A percentile compares a stretch with the other conserved stretches of the same genome.
phyloP scores from a whole-genome alignment of 2,888 invertebrate species.

The Drosophila macrospina region DNA sequence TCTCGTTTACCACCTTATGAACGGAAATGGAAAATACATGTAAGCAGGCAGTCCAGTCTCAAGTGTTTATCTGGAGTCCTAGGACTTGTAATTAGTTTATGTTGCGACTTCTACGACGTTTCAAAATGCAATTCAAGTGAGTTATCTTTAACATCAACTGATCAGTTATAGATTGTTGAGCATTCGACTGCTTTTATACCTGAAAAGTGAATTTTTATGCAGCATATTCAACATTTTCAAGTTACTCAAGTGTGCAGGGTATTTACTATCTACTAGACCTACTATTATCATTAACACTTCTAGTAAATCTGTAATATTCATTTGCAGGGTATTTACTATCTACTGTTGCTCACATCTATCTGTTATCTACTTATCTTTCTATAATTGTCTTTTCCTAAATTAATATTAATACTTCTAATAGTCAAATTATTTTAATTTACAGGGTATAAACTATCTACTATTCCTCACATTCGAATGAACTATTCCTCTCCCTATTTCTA shows the following conservation, averaged over 20 bases:
- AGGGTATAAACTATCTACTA: too few species aligned
- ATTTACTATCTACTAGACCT: too few species aligned
- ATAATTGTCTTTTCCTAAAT: too few species aligned
- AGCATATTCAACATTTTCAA: too few species aligned
- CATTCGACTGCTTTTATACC: not conserved
- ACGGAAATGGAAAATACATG: slow-evolving; percentile 74
- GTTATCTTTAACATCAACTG: slow-evolving; percentile 11
- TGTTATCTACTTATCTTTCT: too few species aligned
- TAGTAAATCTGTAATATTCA: not conserved
- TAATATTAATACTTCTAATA: too few species aligned
- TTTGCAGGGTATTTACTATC: not conserved
- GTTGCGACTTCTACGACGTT: slow-evolving; percentile 3
- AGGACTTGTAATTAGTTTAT: slow-evolving; percentile 50
- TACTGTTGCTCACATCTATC: not conserved
- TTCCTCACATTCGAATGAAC: too few species aligned
- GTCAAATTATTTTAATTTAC: too few species aligned
- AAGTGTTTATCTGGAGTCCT: slow-evolving; percentile 61
- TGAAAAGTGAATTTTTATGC: too few species aligned
- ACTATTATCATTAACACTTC: too few species aligned
- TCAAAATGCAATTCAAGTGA: not conserved
- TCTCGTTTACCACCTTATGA: slow-evolving; percentile 31
- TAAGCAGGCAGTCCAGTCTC: slow-evolving; percentile 32
- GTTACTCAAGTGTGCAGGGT: too few species aligned
- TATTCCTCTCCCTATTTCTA: too few species aligned
- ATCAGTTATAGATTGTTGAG: not conserved